Conservation (phyloP, 2,797 vertebrate species). For the Taeniopygia guttata region DNA sequence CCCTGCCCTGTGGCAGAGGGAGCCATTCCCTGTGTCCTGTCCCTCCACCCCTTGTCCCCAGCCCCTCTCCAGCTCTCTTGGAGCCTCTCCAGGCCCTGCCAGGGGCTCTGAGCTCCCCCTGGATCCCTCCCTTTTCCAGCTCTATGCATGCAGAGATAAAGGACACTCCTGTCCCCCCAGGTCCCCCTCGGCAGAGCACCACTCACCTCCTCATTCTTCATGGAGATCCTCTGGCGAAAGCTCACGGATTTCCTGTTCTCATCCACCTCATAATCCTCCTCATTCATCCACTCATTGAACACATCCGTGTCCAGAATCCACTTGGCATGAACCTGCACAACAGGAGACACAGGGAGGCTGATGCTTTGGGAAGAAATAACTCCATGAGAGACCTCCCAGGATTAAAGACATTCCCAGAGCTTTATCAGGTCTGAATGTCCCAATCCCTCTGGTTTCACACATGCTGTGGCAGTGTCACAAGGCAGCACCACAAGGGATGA, state of each 20-base stretch:
- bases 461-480: accelerated
- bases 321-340: constrained; percentile 87
- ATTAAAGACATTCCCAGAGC: background rate
- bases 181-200: background rate
- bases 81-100: accelerated
- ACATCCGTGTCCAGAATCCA: constrained; percentile 94
- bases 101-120: background rate
- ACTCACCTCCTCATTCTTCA: constrained; percentile 91
- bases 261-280: constrained; percentile 96
- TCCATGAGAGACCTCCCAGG: accelerated
- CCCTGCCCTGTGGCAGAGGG: background rate
- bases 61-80: background rate
- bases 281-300: constrained; percentile 99
- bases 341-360: accelerated
- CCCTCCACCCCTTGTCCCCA: background rate
- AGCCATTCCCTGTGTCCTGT: background rate
- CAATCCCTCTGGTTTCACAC: background rate
- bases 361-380: no score
- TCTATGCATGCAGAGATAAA: background rate
- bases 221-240: constrained; percentile 89
- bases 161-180: accelerated
- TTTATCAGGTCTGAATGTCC: background rate
- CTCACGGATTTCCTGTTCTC: constrained; percentile 90
- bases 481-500: background rate
- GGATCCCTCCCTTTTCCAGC: background rate